Percentiles rank a stretch among this genome's conserved stretches.
Evolutionary conservation across 2,797 vertebrate genomes (phyloP).

Genomic region (Toxotes lorentzi): DNA sequence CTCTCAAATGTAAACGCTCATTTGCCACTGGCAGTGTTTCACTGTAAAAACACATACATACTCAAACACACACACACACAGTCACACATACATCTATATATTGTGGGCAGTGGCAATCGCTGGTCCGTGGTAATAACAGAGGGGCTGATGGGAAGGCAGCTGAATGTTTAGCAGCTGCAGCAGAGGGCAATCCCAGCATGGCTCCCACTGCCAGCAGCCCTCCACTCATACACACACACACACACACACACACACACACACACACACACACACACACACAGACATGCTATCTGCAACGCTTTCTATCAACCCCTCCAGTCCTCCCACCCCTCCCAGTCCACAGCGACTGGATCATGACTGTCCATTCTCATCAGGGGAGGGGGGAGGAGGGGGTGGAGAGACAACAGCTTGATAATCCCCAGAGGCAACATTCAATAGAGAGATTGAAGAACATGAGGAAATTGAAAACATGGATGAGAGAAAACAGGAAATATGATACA

Average conservation of each 20-base stretch:
- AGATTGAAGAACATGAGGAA: conserved; percentile 39
- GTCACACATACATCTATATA: conserved; percentile 34
- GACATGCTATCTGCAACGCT: conserved; percentile 33
- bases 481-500: conserved; percentile 61
- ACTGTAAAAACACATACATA: conserved; percentile 21
- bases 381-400: conserved; percentile 8
- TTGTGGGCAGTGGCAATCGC: conserved; percentile 58
- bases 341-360: conserved; percentile 44
- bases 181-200: conserved; percentile 63
- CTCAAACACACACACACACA: conserved; percentile 18
- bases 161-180: conserved; percentile 69
- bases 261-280: conserved; percentile 25
- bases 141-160: conserved; percentile 69
- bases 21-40: conserved; percentile 14
- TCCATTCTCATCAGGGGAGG: conserved; percentile 52
- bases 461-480: conserved; percentile 38
- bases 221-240: conserved; percentile 26
- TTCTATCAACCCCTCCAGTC: conserved; percentile 30
- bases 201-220: conserved; percentile 35
- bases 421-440: conserved; percentile 42
- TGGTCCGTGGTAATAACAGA: conserved; percentile 76
- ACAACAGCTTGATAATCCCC: conserved; percentile 56
- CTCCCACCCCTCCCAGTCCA: conserved; percentile 40
- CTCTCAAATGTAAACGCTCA: conserved; percentile 44
- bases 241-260: conserved; percentile 9